Conservation (phyloP, 2,113 vertebrate genomes). For the Coregonus clupeaformis region DNA sequence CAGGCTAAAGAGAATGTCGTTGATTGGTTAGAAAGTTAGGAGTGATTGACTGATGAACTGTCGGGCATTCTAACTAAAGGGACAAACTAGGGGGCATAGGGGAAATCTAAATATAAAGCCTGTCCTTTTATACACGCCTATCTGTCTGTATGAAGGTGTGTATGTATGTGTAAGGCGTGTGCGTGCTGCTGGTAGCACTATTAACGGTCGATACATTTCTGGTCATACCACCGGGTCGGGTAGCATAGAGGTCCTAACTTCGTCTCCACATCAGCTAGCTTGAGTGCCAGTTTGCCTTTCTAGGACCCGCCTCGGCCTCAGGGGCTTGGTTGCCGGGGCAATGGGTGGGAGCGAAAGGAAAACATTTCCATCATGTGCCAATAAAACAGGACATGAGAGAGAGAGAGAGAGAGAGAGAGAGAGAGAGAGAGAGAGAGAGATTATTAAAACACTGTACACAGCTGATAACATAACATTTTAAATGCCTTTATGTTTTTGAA, state of each 20-base stretch:
- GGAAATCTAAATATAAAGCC: too few species aligned
- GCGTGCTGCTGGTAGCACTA: neutral
- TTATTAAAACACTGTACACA: too few species aligned
- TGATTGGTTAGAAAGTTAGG: too few species aligned
- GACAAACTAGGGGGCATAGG: too few species aligned
- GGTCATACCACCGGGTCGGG: neutral
- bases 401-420: slow-evolving; percentile 3
- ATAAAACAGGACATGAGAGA: slow-evolving; percentile 22
- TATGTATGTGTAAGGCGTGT: slow-evolving; percentile 6
- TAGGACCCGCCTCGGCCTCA: neutral
- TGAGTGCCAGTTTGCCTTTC: neutral
- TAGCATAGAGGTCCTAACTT: neutral
- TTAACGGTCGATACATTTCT: neutral
- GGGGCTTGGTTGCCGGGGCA: slow-evolving; percentile 44
- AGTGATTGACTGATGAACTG: too few species aligned
- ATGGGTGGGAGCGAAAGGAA: slow-evolving; percentile 27
- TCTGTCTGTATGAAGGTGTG: neutral
- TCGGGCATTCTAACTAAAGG: too few species aligned
- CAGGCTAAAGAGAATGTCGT: too few species aligned
- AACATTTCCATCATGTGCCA: slow-evolving; percentile 36
- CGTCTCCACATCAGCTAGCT: neutral
- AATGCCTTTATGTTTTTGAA: too few species aligned
- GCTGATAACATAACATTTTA: too few species aligned
- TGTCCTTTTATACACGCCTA: too few species aligned
- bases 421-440: neutral